Conservation (phyloP, 2,113 vertebrate species). For the Daboia siamensis region DNA sequence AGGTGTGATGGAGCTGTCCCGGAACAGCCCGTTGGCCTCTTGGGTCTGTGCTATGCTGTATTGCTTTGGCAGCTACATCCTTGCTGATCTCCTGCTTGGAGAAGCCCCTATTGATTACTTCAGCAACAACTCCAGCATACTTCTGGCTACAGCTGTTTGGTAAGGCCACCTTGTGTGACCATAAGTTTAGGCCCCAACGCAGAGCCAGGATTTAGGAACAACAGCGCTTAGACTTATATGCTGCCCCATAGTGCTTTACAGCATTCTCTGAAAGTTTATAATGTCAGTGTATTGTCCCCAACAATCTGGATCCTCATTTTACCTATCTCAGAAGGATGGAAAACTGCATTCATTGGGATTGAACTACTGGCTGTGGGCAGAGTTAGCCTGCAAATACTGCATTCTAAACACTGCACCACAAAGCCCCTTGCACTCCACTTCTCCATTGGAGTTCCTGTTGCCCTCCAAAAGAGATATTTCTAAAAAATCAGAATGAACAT, state of each 20-base stretch:
- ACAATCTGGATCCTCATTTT: background rate
- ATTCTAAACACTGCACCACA: background rate
- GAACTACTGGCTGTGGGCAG: background rate
- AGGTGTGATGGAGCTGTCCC: slow-evolving; percentile 92
- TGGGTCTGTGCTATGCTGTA: slow-evolving; percentile 98
- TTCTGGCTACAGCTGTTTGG: slow-evolving; percentile 93
- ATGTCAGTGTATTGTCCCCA: background rate
- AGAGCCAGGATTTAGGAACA: background rate
- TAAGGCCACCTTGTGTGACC: slow-evolving; percentile 56
- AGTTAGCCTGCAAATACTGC: background rate
- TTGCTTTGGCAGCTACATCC: slow-evolving; percentile 95
- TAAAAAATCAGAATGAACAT: background rate
- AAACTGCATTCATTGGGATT: background rate
- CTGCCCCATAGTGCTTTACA: background rate
- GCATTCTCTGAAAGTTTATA: background rate
- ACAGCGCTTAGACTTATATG: background rate
- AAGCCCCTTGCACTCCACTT: background rate
- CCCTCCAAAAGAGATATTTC: background rate
- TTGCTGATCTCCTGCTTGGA: slow-evolving; percentile 90
- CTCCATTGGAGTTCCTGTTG: background rate
- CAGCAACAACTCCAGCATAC: slow-evolving; percentile 91
- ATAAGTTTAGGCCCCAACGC: background rate
- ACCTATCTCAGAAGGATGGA: background rate
- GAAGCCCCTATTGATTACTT: slow-evolving; percentile 85
- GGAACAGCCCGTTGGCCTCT: slow-evolving; percentile 87